Conservation (phyloP, 1,140 invertebrate genomes). For the Ostrea denselamellosa region DNA sequence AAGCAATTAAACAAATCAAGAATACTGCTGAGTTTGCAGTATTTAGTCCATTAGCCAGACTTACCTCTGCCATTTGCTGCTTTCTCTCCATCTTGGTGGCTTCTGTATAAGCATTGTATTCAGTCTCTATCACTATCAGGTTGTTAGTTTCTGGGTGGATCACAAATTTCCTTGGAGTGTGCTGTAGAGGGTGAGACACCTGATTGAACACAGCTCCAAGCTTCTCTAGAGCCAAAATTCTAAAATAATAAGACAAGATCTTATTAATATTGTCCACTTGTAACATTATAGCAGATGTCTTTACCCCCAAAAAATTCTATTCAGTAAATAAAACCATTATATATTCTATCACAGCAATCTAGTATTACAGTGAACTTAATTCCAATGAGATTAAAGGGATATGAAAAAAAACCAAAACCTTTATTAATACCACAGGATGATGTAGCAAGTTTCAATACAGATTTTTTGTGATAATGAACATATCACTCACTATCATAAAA, state of each 20-base stretch:
- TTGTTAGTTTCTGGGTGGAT: constrained; percentile 96
- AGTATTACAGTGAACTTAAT: not conserved
- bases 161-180: constrained; percentile 96
- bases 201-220: constrained; percentile 99
- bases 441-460: no score
- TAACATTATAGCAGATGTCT: no score
- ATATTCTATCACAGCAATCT: no score
- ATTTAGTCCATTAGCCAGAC: constrained; percentile 1
- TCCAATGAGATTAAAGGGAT: no score
- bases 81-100: constrained; percentile 96
- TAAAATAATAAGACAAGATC: constrained; percentile 62
- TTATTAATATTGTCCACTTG: not conserved
- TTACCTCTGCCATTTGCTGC: constrained; percentile 86
- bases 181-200: constrained; percentile 89
- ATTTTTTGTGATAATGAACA: no score
- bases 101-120: constrained; percentile 99
- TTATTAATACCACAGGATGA: no score
- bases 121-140: constrained; percentile 94
- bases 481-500: no score
- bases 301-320: no score
- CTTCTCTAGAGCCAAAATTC: constrained; percentile 98
- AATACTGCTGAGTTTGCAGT: no score
- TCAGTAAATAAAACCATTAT: no score
- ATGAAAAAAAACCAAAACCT: no score
- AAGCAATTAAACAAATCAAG: not conserved